Percentiles rank a stretch among this genome's conserved stretches.
Conservation (phyloP, 1,140 invertebrate species). For the Drosophila mayri region DNA sequence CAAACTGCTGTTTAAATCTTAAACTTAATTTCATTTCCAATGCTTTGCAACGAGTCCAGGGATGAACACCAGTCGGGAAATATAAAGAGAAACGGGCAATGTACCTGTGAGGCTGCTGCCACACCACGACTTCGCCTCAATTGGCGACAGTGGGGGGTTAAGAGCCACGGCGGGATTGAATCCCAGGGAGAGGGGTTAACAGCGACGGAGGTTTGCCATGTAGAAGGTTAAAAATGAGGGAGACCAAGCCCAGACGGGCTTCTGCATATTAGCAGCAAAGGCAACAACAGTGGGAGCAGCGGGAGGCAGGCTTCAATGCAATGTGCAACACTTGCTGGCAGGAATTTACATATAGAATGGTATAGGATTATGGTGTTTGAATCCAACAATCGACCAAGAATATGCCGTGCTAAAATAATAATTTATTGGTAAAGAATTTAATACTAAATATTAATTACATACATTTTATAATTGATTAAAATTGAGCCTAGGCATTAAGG, state of each 20-base stretch:
- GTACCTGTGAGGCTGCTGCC: constrained; percentile 50
- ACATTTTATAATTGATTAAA: too few species aligned
- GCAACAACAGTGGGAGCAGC: constrained; percentile 13
- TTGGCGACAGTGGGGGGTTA: constrained; percentile 11
- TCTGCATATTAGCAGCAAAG: constrained; percentile 47
- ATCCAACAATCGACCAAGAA: neutral
- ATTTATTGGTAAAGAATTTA: too few species aligned
- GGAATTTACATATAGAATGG: constrained; percentile 33
- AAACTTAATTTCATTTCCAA: constrained; percentile 71
- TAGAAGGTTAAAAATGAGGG: constrained; percentile 18
- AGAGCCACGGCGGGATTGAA: neutral
- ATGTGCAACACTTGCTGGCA: constrained; percentile 42
- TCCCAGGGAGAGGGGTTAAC: neutral
- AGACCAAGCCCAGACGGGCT: constrained; percentile 33
- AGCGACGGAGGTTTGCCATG: neutral
- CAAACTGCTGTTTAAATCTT: constrained; percentile 67
- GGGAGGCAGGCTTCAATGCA: constrained; percentile 15
- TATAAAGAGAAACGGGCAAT: constrained; percentile 22
- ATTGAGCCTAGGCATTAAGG: too few species aligned
- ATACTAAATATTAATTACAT: too few species aligned
- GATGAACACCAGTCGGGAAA: constrained; percentile 9
- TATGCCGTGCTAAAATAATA: neutral
- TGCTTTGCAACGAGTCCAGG: constrained; percentile 36
- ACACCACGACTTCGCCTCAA: neutral
- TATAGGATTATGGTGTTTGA: neutral